Percentiles rank a stretch among this genome's conserved stretches.
These are phyloP conservation scores for Dicyrtoma fusca DNA, from an alignment of 2,888 invertebrate species.

Conservation along the genomic window DNA sequence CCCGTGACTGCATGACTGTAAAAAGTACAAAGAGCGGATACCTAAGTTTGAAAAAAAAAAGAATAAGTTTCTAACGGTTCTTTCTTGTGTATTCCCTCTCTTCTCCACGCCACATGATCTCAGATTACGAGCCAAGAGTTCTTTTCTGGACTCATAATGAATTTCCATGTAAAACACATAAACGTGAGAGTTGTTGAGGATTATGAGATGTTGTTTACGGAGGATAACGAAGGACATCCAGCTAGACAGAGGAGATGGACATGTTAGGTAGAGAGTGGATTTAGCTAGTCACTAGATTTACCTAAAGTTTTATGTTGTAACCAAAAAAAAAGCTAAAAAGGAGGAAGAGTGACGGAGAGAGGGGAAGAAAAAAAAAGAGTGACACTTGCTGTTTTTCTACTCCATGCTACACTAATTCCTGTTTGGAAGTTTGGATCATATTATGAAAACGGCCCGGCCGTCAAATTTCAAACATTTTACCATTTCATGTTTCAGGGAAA, in stretches of 20 bases:
- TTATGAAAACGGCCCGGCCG: conserved; percentile 13
- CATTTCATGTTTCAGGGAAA: conserved; percentile 16
- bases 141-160: conserved; percentile 26
- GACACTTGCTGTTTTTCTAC: conserved; percentile 36
- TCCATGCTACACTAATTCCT: conserved; percentile 17
- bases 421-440: conserved; percentile 28
- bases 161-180: conserved; percentile 22
- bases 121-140: background rate
- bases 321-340: conserved; percentile 5
- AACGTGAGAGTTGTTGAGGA: background rate
- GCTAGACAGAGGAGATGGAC: background rate
- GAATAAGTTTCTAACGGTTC: conserved; percentile 15
- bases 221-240: too few species aligned
- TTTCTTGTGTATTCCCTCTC: too few species aligned
- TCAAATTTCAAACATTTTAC: conserved; percentile 21
- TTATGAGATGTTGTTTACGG: background rate
- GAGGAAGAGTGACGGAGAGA: conserved; percentile 4
- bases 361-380: conserved; percentile 18
- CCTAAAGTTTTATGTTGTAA: conserved; percentile 36
- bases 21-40: conserved; percentile 12
- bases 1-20: background rate
- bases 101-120: background rate
- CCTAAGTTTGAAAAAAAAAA: conserved; percentile 8
- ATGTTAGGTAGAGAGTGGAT: background rate
- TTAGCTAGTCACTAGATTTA: conserved; percentile 30